Evolutionary conservation across 2,797 vertebrate species (phyloP).

Genomic region (Mus caroli): DNA sequence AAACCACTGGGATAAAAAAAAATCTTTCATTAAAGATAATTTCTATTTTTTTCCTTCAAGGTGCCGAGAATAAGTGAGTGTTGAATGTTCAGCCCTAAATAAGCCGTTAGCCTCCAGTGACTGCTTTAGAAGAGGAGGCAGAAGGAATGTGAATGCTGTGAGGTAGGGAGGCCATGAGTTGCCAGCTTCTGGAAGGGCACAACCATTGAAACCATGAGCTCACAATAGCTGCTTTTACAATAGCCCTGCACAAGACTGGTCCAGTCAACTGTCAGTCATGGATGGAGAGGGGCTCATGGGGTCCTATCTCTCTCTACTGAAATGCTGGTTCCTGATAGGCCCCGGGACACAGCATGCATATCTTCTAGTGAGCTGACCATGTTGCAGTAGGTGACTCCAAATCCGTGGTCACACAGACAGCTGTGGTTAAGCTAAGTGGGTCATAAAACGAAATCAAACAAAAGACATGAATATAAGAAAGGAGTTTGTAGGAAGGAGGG

Average conservation of each 20-base stretch:
- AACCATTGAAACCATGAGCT: neutral
- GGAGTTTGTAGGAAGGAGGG: no score
- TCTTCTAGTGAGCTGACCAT: neutral
- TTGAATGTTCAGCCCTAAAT: no score
- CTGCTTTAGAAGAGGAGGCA: neutral
- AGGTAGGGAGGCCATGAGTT: neutral
- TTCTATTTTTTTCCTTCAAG: neutral
- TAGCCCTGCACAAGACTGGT: neutral
- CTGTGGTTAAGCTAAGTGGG: no score
- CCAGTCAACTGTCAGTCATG: neutral
- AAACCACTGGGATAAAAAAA: conserved; percentile 21
- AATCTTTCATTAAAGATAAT: conserved; percentile 11
- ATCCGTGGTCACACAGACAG: neutral
- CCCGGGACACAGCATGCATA: no score
- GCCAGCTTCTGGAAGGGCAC: neutral
- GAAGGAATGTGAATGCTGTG: neutral
- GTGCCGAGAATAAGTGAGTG: neutral
- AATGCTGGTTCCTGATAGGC: neutral
- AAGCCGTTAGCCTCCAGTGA: no score
- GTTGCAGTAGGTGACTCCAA: neutral
- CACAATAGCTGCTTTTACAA: neutral
- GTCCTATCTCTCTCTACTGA: neutral
- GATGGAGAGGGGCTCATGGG: neutral
- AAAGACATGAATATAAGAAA: neutral
- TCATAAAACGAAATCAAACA: neutral